Conservation (phyloP, 2,888 invertebrate genomes). For the Hetaerina titia region DNA sequence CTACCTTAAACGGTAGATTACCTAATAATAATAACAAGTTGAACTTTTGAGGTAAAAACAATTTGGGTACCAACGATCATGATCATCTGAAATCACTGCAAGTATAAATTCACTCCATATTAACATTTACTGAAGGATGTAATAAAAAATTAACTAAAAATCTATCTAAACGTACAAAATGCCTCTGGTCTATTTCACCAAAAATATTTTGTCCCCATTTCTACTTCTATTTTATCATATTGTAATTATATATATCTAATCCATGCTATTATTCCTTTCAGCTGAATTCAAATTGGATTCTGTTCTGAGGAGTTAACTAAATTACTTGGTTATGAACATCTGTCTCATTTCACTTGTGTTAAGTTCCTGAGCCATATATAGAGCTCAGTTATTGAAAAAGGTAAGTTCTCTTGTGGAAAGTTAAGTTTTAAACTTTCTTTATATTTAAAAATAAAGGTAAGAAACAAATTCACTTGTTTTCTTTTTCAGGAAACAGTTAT, state of each 20-base stretch:
- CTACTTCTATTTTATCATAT: neutral
- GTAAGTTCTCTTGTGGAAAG: slow-evolving; percentile 74
- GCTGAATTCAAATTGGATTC: slow-evolving; percentile 86
- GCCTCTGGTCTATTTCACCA: neutral
- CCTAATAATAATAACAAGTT: no score
- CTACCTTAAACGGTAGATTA: no score
- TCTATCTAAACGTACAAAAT: no score
- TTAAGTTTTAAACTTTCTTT: neutral
- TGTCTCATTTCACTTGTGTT: slow-evolving; percentile 89
- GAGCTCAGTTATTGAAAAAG: slow-evolving; percentile 90
- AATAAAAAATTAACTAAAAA: no score
- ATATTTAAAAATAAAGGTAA: neutral
- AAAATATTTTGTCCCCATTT: neutral
- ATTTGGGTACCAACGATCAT: no score
- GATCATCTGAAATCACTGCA: no score
- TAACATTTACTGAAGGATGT: no score
- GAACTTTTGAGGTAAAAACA: no score
- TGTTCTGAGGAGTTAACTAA: slow-evolving; percentile 87
- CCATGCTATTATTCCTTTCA: slow-evolving; percentile 70
- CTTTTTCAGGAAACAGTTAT: slow-evolving; percentile 77
- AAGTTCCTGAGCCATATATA: slow-evolving; percentile 93
- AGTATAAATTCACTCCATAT: no score
- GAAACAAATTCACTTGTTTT: slow-evolving; percentile 29
- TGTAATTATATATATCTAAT: neutral
- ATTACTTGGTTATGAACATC: slow-evolving; percentile 89